Conservation (phyloP, 2,888 invertebrate species). For the Salpingus planirostris region DNA sequence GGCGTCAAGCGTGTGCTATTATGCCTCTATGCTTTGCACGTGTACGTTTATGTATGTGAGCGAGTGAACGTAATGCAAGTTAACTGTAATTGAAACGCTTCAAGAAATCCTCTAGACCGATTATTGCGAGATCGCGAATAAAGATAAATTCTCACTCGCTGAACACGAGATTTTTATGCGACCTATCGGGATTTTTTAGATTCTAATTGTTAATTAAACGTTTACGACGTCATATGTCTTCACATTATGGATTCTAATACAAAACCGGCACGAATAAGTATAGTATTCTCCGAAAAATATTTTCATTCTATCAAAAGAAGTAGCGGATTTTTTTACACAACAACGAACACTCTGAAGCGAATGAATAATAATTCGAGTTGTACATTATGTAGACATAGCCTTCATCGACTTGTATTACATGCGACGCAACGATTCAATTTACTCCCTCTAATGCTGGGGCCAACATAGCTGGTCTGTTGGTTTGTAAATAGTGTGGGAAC, state of each 20-base stretch:
- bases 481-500: too few relatives aligned
- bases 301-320: too few relatives aligned
- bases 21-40: too few relatives aligned
- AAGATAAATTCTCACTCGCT: slow-evolving; percentile 15
- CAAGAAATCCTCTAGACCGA: slow-evolving; percentile 20
- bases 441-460: too few relatives aligned
- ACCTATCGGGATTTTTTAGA: slow-evolving; percentile 9
- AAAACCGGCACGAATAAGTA: too few relatives aligned
- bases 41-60: background rate
- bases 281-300: too few relatives aligned
- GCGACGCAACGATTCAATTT: slow-evolving; percentile 11
- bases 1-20: too few relatives aligned
- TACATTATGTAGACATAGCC: too few relatives aligned
- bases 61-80: slow-evolving; percentile 5
- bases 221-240: slow-evolving; percentile 5
- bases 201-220: slow-evolving; percentile 11
- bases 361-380: slow-evolving; percentile 11
- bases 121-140: slow-evolving; percentile 19
- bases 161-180: slow-evolving; percentile 16
- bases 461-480: too few relatives aligned
- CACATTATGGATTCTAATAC: too few relatives aligned
- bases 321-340: too few relatives aligned
- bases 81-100: slow-evolving; percentile 21
- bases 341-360: too few relatives aligned
- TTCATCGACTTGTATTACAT: slow-evolving; percentile 9